These are phyloP conservation scores for Gastracanthus pulcherrimus DNA, from an alignment of 2,888 invertebrate genomes.

Conservation along the genomic window DNA sequence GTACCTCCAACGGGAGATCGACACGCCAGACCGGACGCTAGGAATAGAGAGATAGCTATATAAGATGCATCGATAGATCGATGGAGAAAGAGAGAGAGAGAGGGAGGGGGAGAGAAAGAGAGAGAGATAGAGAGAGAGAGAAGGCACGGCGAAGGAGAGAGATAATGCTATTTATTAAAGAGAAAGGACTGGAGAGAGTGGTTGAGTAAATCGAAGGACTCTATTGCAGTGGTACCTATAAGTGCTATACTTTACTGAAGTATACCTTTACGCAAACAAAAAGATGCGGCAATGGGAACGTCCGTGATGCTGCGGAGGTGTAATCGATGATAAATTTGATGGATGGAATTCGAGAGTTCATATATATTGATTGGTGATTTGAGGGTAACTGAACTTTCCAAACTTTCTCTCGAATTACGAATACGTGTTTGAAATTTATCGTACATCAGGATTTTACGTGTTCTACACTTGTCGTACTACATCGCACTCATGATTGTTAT, in stretches of 20 bases:
- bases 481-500: too few species aligned
- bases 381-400: background rate
- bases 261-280: background rate
- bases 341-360: too few species aligned
- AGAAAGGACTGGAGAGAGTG: constrained; percentile 14
- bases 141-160: too few species aligned
- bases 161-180: constrained; percentile 3
- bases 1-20: constrained; percentile 46
- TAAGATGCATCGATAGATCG: background rate
- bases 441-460: too few species aligned
- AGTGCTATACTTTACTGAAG: too few species aligned
- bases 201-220: constrained; percentile 34
- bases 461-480: too few species aligned
- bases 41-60: too few species aligned
- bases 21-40: constrained; percentile 7
- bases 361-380: background rate
- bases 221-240: background rate
- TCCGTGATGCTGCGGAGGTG: too few species aligned
- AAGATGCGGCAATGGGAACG: too few species aligned
- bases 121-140: background rate
- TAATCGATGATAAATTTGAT: background rate
- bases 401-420: background rate
- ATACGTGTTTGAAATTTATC: too few species aligned
- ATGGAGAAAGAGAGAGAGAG: background rate
- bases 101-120: background rate